Conservation (phyloP, 1,140 invertebrate species). For the Solenopsis fugax region DNA sequence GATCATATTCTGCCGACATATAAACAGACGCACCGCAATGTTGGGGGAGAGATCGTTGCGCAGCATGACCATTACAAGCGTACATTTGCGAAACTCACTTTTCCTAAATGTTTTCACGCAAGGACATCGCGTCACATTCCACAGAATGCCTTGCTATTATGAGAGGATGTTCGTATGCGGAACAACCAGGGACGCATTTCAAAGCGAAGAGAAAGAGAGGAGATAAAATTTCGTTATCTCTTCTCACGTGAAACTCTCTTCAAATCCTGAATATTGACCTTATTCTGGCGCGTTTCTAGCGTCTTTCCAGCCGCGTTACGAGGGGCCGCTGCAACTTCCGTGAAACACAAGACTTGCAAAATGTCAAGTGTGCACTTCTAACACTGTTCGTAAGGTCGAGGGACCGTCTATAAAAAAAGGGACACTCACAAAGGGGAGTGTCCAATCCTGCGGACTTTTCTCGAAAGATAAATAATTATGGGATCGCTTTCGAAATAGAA, state of each 20-base stretch:
- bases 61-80: not conserved
- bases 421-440: not conserved
- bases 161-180: not conserved
- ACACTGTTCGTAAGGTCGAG: conserved; percentile 65
- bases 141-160: not conserved
- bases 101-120: conserved; percentile 3
- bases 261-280: conserved; percentile 63
- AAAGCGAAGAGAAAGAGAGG: not conserved
- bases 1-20: conserved; percentile 47
- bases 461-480: conserved; percentile 63
- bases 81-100: conserved; percentile 3
- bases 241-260: not conserved
- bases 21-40: conserved; percentile 31
- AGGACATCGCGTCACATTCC: not conserved
- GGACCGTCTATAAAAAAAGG: conserved; percentile 17
- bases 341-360: conserved; percentile 60
- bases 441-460: not conserved
- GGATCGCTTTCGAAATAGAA: conserved; percentile 15
- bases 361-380: conserved; percentile 69
- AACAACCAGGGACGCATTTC: not conserved
- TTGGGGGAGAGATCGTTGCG: not conserved
- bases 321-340: conserved; percentile 18
- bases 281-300: conserved; percentile 59
- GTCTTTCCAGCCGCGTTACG: conserved; percentile 36
- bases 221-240: conserved; percentile 5